phyloP scores from a whole-genome alignment of 2,888 invertebrate species.

The Drosophila ezoana region DNA sequence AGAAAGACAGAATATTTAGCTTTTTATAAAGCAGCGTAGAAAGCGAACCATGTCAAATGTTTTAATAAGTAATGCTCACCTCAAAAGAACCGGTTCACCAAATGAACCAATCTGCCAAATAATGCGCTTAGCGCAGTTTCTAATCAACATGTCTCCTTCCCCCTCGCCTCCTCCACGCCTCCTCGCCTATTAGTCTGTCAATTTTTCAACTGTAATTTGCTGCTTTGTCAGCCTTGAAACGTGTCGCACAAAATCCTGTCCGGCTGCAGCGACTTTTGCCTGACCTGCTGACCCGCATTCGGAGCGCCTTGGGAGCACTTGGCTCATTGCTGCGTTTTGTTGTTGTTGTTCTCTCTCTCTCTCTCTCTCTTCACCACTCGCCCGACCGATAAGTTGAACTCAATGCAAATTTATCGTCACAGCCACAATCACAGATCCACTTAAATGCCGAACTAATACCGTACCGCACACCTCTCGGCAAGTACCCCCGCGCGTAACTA shows the following conservation, averaged over 20 bases:
- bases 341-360: slow-evolving; percentile 5
- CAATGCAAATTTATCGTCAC: slow-evolving; percentile 76
- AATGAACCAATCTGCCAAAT: slow-evolving; percentile 12
- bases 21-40: background rate
- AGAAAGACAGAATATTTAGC: background rate
- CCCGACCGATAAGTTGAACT: slow-evolving; percentile 38
- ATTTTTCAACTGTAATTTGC: slow-evolving; percentile 14
- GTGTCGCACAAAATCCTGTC: slow-evolving; percentile 44
- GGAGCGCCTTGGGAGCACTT: slow-evolving; percentile 33
- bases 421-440: slow-evolving; percentile 71
- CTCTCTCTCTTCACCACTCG: slow-evolving; percentile 6
- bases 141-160: background rate
- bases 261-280: slow-evolving; percentile 19
- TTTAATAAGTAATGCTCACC: slow-evolving; percentile 8
- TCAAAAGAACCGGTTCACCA: slow-evolving; percentile 24
- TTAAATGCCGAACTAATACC: slow-evolving; percentile 24
- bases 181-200: slow-evolving; percentile 4
- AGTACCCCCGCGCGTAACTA: slow-evolving; percentile 1
- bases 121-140: background rate
- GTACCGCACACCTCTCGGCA: background rate
- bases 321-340: slow-evolving; percentile 26
- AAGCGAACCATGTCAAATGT: slow-evolving; percentile 13
- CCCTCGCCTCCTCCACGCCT: background rate
- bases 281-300: slow-evolving; percentile 61
- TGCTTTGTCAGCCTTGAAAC: slow-evolving; percentile 48